Evolutionary conservation across 2,888 invertebrate genomes (phyloP).

Genomic region (Papilio gigon): DNA sequence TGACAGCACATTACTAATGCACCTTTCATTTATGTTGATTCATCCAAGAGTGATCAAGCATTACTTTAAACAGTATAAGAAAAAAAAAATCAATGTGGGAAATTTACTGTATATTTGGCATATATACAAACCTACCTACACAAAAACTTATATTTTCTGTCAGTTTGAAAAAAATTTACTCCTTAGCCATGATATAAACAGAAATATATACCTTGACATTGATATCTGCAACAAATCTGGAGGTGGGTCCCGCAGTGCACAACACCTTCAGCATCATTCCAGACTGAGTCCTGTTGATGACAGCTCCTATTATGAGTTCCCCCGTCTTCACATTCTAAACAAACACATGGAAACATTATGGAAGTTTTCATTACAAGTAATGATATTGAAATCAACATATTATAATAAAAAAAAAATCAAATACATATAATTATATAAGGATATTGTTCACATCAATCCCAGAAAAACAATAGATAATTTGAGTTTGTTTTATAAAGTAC

Average conservation of each 20-base stretch:
- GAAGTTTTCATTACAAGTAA: no score
- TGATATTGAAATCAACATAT: no score
- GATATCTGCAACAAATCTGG: conserved; percentile 92
- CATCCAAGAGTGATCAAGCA: no score
- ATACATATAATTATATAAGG: not conserved
- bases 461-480: not conserved
- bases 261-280: conserved; percentile 91
- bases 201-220: conserved; percentile 91
- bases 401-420: no score
- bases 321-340: conserved; percentile 86
- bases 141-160: not conserved
- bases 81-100: no score
- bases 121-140: not conserved
- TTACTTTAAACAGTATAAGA: no score
- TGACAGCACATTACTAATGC: not conserved
- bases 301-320: conserved; percentile 89
- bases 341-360: not conserved
- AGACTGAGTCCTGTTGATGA: conserved; percentile 87
- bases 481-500: not conserved
- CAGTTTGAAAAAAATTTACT: not conserved
- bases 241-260: conserved; percentile 90
- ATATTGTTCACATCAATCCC: no score
- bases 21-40: no score
- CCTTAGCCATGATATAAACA: no score
- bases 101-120: no score